A percentile compares a stretch with the other conserved stretches of the same genome.
phyloP scores from a whole-genome alignment of 2,113 vertebrate species.

The Bubo bubo region DNA sequence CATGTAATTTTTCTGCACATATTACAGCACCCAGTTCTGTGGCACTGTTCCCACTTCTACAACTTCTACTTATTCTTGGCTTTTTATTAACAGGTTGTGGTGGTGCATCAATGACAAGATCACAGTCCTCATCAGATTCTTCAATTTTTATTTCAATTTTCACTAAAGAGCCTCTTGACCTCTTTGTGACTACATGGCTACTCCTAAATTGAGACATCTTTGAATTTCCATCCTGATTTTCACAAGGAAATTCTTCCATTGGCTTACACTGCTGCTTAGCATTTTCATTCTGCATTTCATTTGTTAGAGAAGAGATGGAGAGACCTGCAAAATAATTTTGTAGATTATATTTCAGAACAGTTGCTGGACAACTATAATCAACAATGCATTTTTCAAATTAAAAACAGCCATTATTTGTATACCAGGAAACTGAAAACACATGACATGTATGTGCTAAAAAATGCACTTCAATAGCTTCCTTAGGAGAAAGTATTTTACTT shows the following conservation, averaged over 20 bases:
- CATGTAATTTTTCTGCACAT: background rate
- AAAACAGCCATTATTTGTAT: background rate
- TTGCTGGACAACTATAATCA: conserved; percentile 71
- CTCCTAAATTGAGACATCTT: background rate
- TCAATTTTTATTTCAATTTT: conserved; percentile 45
- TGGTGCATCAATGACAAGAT: conserved; percentile 75
- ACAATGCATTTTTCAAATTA: conserved; percentile 64
- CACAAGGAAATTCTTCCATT: background rate
- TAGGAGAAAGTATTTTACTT: background rate
- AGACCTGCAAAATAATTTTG: conserved; percentile 78
- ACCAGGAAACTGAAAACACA: background rate
- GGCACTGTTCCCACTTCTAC: background rate
- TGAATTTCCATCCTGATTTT: background rate
- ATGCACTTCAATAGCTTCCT: background rate
- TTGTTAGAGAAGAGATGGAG: background rate
- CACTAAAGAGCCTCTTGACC: background rate
- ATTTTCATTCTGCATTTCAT: background rate
- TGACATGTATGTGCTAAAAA: background rate
- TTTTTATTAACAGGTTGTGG: conserved; percentile 35
- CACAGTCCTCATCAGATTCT: conserved; percentile 70
- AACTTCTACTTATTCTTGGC: background rate
- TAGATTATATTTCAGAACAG: conserved; percentile 78
- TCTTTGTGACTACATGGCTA: background rate
- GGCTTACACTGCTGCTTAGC: background rate
- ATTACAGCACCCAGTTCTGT: background rate